phyloP scores from a whole-genome alignment of 1,140 invertebrate species.

The Camponotus pennsylvanicus region DNA sequence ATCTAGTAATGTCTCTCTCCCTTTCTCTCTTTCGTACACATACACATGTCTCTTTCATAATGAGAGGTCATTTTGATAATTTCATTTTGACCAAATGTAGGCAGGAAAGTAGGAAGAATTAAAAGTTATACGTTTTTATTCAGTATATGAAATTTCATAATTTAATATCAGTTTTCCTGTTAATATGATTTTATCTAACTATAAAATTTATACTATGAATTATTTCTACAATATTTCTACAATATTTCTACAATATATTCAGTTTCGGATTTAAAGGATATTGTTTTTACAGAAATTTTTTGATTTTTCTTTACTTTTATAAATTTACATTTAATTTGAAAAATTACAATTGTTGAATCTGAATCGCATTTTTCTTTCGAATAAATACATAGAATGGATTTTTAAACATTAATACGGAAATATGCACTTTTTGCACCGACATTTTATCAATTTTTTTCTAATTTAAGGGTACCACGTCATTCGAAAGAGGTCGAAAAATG shows the following conservation, averaged over 20 bases:
- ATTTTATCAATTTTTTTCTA: slow-evolving; percentile 4
- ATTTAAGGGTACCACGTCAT: not conserved
- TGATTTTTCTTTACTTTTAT: not conserved
- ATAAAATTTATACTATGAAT: not conserved
- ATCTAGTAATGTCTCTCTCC: not conserved
- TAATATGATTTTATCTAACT: not conserved
- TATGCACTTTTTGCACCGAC: slow-evolving; percentile 2
- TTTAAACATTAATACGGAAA: slow-evolving; percentile 15
- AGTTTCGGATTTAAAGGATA: not conserved
- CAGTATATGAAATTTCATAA: slow-evolving; percentile 21
- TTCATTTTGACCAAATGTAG: not conserved
- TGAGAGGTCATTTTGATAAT: not conserved
- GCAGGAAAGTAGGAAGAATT: not conserved
- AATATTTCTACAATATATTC: not conserved
- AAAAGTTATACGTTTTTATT: not conserved
- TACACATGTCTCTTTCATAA: not conserved
- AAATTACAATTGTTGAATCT: not conserved
- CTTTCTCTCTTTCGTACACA: no score
- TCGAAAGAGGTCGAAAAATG: not conserved
- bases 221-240: slow-evolving; percentile 7
- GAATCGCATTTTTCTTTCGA: not conserved
- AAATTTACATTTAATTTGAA: slow-evolving; percentile 37
- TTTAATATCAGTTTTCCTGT: slow-evolving; percentile 1
- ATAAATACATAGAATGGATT: not conserved
- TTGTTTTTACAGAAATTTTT: slow-evolving; percentile 6